Percentiles rank a stretch among this genome's conserved stretches.
Conservation (phyloP, 1,140 invertebrate genomes). For the Globodera ellingtonae region DNA sequence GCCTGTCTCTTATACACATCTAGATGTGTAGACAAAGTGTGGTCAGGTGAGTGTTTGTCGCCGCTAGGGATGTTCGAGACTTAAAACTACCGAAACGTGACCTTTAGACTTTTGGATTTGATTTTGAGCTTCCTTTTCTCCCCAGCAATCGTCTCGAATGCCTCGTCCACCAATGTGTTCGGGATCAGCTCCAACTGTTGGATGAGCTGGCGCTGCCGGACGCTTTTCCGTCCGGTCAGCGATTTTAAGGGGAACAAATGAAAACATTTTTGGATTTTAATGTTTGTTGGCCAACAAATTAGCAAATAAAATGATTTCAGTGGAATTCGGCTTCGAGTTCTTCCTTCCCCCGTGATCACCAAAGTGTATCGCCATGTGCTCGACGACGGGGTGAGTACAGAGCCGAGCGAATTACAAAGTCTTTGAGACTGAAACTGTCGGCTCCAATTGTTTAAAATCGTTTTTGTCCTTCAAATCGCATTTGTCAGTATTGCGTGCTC, state of each 20-base stretch:
- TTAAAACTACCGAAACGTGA: too few species aligned
- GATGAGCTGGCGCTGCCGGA: slow-evolving; percentile 41
- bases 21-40: too few species aligned
- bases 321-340: slow-evolving; percentile 65
- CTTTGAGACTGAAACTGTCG: too few species aligned
- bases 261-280: background rate
- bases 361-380: slow-evolving; percentile 64
- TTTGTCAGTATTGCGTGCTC: slow-evolving; percentile 47
- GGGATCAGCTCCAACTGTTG: slow-evolving; percentile 39
- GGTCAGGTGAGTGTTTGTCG: too few species aligned
- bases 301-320: slow-evolving; percentile 26
- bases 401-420: too few species aligned
- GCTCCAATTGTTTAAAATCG: too few species aligned
- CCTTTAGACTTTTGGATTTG: too few species aligned
- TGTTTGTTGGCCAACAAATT: background rate
- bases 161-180: slow-evolving; percentile 49
- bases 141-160: slow-evolving; percentile 59
- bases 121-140: background rate
- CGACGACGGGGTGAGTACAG: slow-evolving; percentile 46
- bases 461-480: background rate
- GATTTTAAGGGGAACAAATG: background rate
- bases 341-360: slow-evolving; percentile 63
- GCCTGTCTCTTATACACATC: too few species aligned
- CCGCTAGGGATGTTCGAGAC: too few species aligned
- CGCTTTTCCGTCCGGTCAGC: slow-evolving; percentile 51